Percentiles rank a stretch among this genome's conserved stretches.
Evolutionary conservation across 2,888 invertebrate species (phyloP).

Genomic region (Nephrocerus scutellatus): DNA sequence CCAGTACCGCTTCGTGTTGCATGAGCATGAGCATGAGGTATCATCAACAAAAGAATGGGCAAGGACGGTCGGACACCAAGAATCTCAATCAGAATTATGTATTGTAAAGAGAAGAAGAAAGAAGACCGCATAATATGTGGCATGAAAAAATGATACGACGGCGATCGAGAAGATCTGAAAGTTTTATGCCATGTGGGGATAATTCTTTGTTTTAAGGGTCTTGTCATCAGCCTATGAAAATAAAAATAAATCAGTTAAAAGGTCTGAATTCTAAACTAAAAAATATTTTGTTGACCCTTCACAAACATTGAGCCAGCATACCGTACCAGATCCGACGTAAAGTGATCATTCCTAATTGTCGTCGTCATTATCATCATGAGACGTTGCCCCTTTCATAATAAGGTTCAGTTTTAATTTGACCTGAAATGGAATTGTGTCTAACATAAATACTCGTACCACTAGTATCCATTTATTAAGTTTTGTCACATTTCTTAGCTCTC

Average conservation of each 20-base stretch:
- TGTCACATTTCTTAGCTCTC: constrained; percentile 22
- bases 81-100: constrained; percentile 20
- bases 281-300: no score
- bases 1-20: no score
- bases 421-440: neutral
- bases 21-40: no score
- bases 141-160: no score
- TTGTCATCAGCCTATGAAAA: constrained; percentile 11
- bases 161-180: constrained; percentile 14
- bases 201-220: constrained; percentile 19
- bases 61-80: no score
- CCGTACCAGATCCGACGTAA: neutral
- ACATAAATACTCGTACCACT: no score
- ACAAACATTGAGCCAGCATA: constrained; percentile 1
- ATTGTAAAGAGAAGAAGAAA: constrained; percentile 12
- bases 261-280: no score
- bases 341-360: no score
- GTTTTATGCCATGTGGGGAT: constrained; percentile 15
- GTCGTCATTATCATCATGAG: no score
- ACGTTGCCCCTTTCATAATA: neutral
- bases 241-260: constrained; percentile 12
- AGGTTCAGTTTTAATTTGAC: neutral
- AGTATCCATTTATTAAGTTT: constrained; percentile 22
- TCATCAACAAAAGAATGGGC: no score
- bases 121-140: no score